Evolutionary conservation across 2,888 invertebrate genomes (phyloP).

Genomic region (Sphinx pinastri): DNA sequence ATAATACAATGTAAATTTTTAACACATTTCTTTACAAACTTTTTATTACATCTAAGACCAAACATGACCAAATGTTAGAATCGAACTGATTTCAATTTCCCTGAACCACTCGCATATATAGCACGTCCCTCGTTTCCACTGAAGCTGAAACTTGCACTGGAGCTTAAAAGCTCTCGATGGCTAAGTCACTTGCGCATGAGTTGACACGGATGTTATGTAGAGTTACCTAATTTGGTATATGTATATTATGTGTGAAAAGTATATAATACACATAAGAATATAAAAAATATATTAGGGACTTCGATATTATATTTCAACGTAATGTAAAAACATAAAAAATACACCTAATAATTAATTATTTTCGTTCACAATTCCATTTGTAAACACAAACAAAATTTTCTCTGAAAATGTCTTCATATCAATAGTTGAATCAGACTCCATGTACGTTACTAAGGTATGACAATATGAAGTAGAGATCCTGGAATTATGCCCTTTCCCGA

Average conservation of each 20-base stretch:
- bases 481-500: too few relatives aligned
- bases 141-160: slow-evolving; percentile 60
- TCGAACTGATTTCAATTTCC: slow-evolving; percentile 48
- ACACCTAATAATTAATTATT: too few relatives aligned
- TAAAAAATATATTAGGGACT: too few relatives aligned
- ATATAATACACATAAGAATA: background rate
- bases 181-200: slow-evolving; percentile 57
- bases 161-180: slow-evolving; percentile 49
- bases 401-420: too few relatives aligned
- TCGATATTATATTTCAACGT: too few relatives aligned
- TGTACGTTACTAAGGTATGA: too few relatives aligned
- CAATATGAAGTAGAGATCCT: too few relatives aligned
- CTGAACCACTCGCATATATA: slow-evolving; percentile 53
- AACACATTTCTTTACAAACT: background rate
- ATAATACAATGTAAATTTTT: background rate
- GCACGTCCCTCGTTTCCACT: slow-evolving; percentile 45
- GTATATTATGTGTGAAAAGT: background rate
- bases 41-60: slow-evolving; percentile 29
- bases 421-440: too few relatives aligned
- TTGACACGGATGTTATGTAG: slow-evolving; percentile 31
- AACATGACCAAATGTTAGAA: slow-evolving; percentile 42
- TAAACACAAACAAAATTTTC: too few relatives aligned
- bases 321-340: too few relatives aligned
- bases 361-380: too few relatives aligned
- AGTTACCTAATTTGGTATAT: background rate